Percentiles rank a stretch among this genome's conserved stretches.
phyloP scores from a whole-genome alignment of 2,113 vertebrate species.

The Boleophthalmus pectinirostris region DNA sequence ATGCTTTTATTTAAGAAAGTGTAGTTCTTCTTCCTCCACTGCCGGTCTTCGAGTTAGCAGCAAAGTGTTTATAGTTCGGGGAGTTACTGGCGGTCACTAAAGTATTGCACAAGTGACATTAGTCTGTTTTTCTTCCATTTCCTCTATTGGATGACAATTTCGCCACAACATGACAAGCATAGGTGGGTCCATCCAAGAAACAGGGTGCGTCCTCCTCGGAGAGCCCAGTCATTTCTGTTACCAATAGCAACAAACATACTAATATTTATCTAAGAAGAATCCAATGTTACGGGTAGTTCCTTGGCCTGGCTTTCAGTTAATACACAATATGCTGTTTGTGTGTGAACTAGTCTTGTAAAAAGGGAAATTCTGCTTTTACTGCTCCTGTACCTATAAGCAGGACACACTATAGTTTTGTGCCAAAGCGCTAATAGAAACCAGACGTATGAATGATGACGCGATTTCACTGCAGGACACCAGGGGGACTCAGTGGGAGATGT shows the following conservation, averaged over 20 bases:
- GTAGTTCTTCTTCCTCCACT: too few relatives aligned
- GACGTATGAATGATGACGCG: slow-evolving; percentile 47
- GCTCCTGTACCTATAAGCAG: slow-evolving; percentile 59
- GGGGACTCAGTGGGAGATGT: slow-evolving; percentile 44
- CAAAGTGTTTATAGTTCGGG: slow-evolving; percentile 12
- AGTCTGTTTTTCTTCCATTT: slow-evolving; percentile 42
- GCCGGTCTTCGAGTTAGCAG: slow-evolving; percentile 4
- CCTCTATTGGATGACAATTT: slow-evolving; percentile 26
- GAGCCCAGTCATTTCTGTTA: slow-evolving; percentile 48
- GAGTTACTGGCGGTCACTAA: slow-evolving; percentile 36
- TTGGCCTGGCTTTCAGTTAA: slow-evolving; percentile 29
- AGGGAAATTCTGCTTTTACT: slow-evolving; percentile 59
- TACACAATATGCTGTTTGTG: slow-evolving; percentile 24
- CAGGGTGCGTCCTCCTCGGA: slow-evolving; percentile 48
- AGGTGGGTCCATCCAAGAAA: slow-evolving; percentile 36
- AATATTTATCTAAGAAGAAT: slow-evolving; percentile 41
- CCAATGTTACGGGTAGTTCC: slow-evolving; percentile 62
- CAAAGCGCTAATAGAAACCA: slow-evolving; percentile 75
- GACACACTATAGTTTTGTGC: slow-evolving; percentile 51
- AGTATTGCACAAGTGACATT: slow-evolving; percentile 30
- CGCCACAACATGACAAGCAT: slow-evolving; percentile 59
- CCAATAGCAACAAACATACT: slow-evolving; percentile 61
- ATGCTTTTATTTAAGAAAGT: too few relatives aligned
- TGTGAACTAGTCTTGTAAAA: slow-evolving; percentile 45
- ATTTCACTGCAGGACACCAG: slow-evolving; percentile 43